phyloP scores from a whole-genome alignment of 2,888 invertebrate genomes.

The Plemyria rubiginata region DNA sequence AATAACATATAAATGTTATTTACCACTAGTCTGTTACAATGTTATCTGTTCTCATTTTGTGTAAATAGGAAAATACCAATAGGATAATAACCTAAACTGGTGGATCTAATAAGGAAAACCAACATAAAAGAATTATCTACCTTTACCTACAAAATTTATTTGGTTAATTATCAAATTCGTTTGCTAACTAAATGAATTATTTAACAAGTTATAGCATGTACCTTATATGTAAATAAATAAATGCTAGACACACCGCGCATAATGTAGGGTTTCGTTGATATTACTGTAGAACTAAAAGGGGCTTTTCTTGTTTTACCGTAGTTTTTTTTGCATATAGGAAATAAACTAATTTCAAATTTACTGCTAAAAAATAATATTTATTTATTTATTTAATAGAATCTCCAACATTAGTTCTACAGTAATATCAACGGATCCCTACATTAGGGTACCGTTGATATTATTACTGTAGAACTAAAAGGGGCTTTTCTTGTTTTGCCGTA shows the following conservation, averaged over 20 bases:
- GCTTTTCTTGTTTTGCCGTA: no score
- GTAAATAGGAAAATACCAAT: slow-evolving; percentile 4
- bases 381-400: no score
- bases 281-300: no score
- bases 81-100: no score
- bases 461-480: not conserved
- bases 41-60: not conserved
- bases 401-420: no score
- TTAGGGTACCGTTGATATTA: not conserved
- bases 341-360: no score
- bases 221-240: not conserved
- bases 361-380: no score
- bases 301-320: no score
- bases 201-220: slow-evolving; percentile 1
- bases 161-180: not conserved
- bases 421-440: not conserved
- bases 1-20: no score
- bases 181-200: not conserved
- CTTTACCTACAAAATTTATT: not conserved
- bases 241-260: not conserved
- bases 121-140: not conserved
- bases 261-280: not conserved
- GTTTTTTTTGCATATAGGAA: no score
- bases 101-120: not conserved
- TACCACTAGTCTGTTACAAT: no score